These are phyloP conservation scores for Drepanosiphum platanoidis DNA, from an alignment of 2,888 invertebrate species.

Conservation along the genomic window DNA sequence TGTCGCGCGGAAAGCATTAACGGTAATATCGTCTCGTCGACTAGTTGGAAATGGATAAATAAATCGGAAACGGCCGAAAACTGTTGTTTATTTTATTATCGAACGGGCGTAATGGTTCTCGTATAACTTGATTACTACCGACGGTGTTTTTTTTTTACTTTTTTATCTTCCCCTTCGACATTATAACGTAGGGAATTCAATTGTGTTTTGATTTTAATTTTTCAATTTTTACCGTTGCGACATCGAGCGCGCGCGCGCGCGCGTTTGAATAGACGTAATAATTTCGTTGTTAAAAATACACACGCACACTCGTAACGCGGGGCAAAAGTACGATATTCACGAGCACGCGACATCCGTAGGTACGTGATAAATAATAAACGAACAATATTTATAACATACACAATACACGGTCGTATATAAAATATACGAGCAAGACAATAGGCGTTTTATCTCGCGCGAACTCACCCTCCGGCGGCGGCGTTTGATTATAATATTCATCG, in stretches of 20 bases:
- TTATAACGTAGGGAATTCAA: background rate
- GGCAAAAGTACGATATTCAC: background rate
- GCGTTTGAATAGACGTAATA: background rate
- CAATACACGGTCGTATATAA: background rate
- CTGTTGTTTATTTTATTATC: too few species aligned
- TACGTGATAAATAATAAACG: background rate
- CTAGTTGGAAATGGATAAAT: too few species aligned
- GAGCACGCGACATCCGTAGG: background rate
- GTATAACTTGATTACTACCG: too few species aligned
- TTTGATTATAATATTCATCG: constrained; percentile 7
- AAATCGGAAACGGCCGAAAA: too few species aligned
- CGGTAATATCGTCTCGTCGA: too few species aligned
- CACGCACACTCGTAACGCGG: background rate
- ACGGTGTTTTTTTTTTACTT: background rate
- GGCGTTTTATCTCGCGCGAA: background rate
- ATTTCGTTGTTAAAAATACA: background rate
- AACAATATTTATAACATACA: background rate
- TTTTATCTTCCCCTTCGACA: background rate
- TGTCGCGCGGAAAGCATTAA: too few species aligned
- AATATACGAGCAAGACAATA: background rate
- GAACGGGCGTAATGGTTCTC: too few species aligned
- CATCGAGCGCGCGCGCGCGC: background rate
- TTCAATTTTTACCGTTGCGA: background rate
- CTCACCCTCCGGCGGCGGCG: background rate
- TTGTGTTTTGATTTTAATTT: background rate